Percentiles rank a stretch among this genome's conserved stretches.
Evolutionary conservation across 2,888 invertebrate species (phyloP).

Genomic region (Lycophotia porphyrea): DNA sequence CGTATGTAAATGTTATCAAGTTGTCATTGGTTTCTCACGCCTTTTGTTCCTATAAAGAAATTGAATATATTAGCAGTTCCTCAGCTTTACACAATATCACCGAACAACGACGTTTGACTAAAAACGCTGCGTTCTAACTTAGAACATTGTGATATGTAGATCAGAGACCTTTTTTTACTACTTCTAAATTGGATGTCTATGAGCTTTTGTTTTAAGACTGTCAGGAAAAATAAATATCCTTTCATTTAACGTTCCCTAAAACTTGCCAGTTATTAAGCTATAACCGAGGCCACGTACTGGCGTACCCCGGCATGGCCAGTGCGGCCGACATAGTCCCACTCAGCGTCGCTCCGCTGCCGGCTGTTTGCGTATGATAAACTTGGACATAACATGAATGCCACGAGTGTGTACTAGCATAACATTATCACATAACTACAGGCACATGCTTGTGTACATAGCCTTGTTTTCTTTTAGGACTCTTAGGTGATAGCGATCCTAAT

Average conservation of each 20-base stretch:
- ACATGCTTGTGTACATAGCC: constrained; percentile 7
- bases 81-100: not conserved
- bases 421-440: constrained; percentile 61
- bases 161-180: not conserved
- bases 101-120: not conserved
- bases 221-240: not conserved
- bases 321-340: not conserved
- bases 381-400: constrained; percentile 36
- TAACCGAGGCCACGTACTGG: constrained; percentile 13
- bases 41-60: constrained; percentile 12
- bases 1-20: constrained; percentile 18
- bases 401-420: constrained; percentile 51
- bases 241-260: constrained; percentile 11
- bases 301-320: not conserved
- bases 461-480: constrained; percentile 28
- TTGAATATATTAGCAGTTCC: constrained; percentile 22
- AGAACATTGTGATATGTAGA: not conserved
- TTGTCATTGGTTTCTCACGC: constrained; percentile 25
- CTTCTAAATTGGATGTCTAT: not conserved
- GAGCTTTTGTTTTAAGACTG: not conserved
- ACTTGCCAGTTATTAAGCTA: constrained; percentile 40
- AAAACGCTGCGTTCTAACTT: not conserved
- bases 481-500: constrained; percentile 3
- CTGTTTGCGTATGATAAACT: constrained; percentile 64
- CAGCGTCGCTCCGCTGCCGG: constrained; percentile 3